Evolutionary conservation across 2,797 vertebrate species (phyloP), one percentile per base, ranked within the genome.

Genomic region (Myoxocephalus aenaeus): DNA sequence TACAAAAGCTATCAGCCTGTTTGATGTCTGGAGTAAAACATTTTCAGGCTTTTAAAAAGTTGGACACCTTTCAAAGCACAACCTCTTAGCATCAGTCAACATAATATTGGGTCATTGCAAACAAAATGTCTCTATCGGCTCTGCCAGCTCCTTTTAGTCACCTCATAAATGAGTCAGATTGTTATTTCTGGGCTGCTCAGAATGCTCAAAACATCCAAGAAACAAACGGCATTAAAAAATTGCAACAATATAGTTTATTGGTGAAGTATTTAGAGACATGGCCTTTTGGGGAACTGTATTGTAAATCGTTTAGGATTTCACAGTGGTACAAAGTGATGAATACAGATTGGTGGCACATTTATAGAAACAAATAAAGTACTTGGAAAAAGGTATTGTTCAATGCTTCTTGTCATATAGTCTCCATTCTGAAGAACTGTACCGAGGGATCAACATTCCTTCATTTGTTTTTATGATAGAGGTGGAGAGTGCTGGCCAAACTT

Each of bases 101-200:
- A 5, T 12, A 13, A 48, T 62, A 61, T 44, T 80, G 61, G 34
- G 78, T 59, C 13, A 48, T 44, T 61, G 44, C 36, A 51, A 75
- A 75, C 63, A 50, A 69, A 66, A 58, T 71, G 48, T 57, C 71
- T 61, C 68, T 0, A 5, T 50, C 70, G 5, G 46, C 18, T 68
- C 69, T 81, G 61, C 68, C 77, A 57, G 62, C 65, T n/a, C 25
- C 20, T 80, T 8, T 38, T 68, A 65, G 77, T 89, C 87, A 84
- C 63, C 34, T 61, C 34, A 17, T 11, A 17, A 48, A 48, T 77
- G 71, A 83, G 59, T 82, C 65, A 82, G 48, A 68, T 70, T 29
- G 5, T 65, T 79, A 69, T 65, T 75, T 79, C 69, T 70, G 58
- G 58, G 18, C 17, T 27, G 36, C 36, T 74, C 46, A 10, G 11